Evolutionary conservation across 2,797 vertebrate species (phyloP).

Genomic region (Anguilla marmorata): DNA sequence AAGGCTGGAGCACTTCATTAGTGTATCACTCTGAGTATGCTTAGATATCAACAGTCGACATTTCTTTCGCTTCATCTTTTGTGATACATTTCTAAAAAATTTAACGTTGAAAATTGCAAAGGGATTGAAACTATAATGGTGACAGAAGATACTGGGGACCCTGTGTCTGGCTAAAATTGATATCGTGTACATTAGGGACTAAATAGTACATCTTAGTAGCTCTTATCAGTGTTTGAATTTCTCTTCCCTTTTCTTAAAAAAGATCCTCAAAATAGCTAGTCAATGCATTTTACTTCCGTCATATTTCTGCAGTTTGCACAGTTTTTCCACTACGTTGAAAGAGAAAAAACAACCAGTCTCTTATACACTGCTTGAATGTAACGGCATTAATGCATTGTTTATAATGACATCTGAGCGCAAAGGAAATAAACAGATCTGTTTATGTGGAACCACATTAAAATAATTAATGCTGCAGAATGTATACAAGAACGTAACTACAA

Average conservation of each 20-base stretch:
- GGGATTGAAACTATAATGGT: neutral
- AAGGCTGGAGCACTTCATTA: neutral
- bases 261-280: conserved; percentile 31
- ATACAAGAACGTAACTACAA: neutral
- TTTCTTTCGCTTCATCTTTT: too few species aligned
- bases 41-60: neutral
- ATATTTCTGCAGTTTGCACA: neutral
- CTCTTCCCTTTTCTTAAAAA: conserved; percentile 40
- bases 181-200: neutral
- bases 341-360: neutral
- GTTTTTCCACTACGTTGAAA: neutral
- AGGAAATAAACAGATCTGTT: neutral
- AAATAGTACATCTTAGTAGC: neutral
- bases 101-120: neutral
- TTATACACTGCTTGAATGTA: neutral
- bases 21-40: neutral
- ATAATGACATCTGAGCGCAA: neutral
- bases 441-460: neutral
- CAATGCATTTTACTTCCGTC: conserved; percentile 39
- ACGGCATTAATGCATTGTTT: neutral
- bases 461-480: neutral
- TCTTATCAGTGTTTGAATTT: conserved; percentile 19
- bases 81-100: too few species aligned
- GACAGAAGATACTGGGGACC: neutral
- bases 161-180: too few species aligned